Base-by-base conservation (phyloP, 2,888 invertebrate species). In the Eupelmus urozonus region DNA sequence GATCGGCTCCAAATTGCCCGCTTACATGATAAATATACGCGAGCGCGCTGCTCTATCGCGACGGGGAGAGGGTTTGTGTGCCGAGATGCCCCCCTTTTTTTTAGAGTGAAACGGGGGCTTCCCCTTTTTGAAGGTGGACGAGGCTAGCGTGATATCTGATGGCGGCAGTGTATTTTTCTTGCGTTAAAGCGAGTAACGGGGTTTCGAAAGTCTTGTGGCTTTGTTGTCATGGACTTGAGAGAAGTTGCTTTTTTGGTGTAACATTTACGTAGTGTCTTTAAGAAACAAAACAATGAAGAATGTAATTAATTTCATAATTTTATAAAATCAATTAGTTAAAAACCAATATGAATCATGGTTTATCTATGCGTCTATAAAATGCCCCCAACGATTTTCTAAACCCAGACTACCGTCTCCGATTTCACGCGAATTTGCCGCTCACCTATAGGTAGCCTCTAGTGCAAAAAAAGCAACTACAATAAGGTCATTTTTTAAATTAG, bases 21-120 rank as follows among this genome's bases (percentile, higher is more conserved):
- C 88, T 89, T 88, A 88, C 88, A 89, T 89, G 89, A 89, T 89
- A 89, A 89, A 89, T 89, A 88, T 88, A 88, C 87, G 83, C 81
- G 73, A 40, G 1, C 60, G 55, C 40, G 53, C 55, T 29, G 18
- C 76, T 62, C 7, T 49, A 49, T 49, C 49, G 11, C 34, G 34
- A 34, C 3, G 34, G 34, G 9, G 9, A 34, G 34, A 5, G 34
- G 9, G 34, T 25, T 40, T 55, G 20, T 62, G 9, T 70, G 9
- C 13, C 4, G 20, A 49, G 20, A 23, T 25, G 57, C 34, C 25
- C 13, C 51, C 18, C 34, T 34, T 45, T 74, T 55, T 63, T 42
- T 75, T 40, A 20, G n/a, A n/a, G n/a, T n/a, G n/a, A n/a, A n/a
- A n/a, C n/a, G n/a, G n/a, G n/a, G n/a, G n/a, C 29, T 40, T 74